Evolutionary conservation across 2,797 vertebrate species (phyloP).

Genomic region (Selene dorsalis): DNA sequence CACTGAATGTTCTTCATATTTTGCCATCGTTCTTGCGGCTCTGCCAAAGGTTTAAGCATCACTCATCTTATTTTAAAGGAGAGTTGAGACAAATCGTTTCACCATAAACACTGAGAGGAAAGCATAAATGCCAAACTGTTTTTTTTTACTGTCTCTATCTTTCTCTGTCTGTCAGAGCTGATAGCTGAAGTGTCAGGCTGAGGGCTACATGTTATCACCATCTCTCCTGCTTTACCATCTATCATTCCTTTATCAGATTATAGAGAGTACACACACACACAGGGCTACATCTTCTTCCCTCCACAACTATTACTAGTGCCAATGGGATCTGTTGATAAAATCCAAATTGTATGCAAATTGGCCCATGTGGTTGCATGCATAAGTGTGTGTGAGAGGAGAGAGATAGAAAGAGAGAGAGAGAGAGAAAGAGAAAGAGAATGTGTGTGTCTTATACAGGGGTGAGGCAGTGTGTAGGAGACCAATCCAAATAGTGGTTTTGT

Average conservation of each 20-base stretch:
- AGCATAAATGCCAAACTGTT: neutral
- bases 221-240: constrained; percentile 44
- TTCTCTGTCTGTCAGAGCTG: constrained; percentile 38
- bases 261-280: constrained; percentile 20
- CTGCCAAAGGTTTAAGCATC: neutral
- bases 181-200: constrained; percentile 52
- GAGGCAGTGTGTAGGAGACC: constrained; percentile 46
- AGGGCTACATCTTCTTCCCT: constrained; percentile 44
- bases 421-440: neutral
- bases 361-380: constrained; percentile 9
- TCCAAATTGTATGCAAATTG: constrained; percentile 77
- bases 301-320: constrained; percentile 44
- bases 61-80: constrained; percentile 4
- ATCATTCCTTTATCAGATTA: constrained; percentile 70
- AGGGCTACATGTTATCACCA: constrained; percentile 58
- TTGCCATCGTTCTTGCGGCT: neutral
- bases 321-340: constrained; percentile 64
- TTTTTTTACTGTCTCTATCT: constrained; percentile 15
- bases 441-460: constrained; percentile 5
- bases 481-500: constrained; percentile 50
- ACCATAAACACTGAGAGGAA: neutral
- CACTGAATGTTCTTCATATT: neutral
- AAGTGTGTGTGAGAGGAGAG: constrained; percentile 17
- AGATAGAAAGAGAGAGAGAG: neutral
- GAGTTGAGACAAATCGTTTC: neutral